phyloP scores from a whole-genome alignment of 2,797 vertebrate genomes.

The Cheirogaleus major region DNA sequence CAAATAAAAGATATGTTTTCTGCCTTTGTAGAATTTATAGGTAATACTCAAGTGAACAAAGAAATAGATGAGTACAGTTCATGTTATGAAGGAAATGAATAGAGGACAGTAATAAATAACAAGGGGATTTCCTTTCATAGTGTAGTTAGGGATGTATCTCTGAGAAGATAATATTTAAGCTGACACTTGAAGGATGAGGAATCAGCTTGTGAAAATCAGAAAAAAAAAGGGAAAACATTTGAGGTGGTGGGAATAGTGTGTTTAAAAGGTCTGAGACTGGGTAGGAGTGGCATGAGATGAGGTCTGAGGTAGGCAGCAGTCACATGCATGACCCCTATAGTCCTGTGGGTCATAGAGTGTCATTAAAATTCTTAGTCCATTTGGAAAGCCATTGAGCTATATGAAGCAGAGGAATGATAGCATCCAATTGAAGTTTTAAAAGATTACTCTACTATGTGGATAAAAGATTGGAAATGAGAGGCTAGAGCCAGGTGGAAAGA shows the following conservation, averaged over 20 bases:
- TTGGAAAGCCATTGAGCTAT: background rate
- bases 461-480: background rate
- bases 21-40: background rate
- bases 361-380: background rate
- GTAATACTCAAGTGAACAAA: background rate
- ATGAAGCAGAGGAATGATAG: background rate
- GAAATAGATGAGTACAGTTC: background rate
- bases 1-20: constrained; percentile 8
- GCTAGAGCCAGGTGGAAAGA: background rate
- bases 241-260: background rate
- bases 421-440: background rate
- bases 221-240: background rate
- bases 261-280: background rate
- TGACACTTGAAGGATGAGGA: background rate
- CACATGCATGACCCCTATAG: background rate
- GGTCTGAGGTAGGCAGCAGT: background rate
- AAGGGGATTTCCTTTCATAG: background rate
- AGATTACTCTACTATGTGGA: background rate
- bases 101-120: background rate
- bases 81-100: background rate
- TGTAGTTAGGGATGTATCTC: background rate
- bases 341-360: background rate
- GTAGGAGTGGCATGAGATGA: background rate
- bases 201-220: background rate
- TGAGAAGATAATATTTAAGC: background rate